Conservation (phyloP, 1,140 invertebrate species). For the Cardiocondyla obscurior region DNA sequence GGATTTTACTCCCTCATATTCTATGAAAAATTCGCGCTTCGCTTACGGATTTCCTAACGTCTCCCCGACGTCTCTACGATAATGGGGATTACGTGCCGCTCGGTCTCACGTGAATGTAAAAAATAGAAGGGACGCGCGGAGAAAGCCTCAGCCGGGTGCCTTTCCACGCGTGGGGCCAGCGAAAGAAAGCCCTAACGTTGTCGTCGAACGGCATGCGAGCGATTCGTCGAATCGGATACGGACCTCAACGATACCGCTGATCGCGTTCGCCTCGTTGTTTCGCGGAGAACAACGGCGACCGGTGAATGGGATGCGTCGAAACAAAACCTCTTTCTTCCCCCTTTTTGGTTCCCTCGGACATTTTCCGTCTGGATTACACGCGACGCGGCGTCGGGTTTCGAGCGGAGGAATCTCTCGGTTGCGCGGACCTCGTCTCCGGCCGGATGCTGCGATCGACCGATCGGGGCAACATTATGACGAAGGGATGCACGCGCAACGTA, state of each 20-base stretch:
- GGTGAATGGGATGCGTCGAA: not conserved
- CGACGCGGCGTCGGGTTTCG: not conserved
- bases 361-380: conserved; percentile 21
- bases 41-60: conserved; percentile 35
- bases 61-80: conserved; percentile 28
- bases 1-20: conserved; percentile 6
- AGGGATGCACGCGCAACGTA: conserved; percentile 8
- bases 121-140: conserved; percentile 45
- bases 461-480: conserved; percentile 42
- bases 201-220: not conserved
- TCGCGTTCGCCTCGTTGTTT: not conserved
- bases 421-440: not conserved
- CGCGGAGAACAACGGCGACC: not conserved
- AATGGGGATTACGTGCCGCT: conserved; percentile 44
- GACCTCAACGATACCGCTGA: not conserved
- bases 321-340: not conserved
- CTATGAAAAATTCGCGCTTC: conserved; percentile 41
- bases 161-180: not conserved
- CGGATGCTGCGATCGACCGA: not conserved
- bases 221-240: not conserved
- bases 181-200: not conserved
- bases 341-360: not conserved
- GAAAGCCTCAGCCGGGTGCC: not conserved
- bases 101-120: conserved; percentile 26
- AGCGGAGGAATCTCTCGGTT: not conserved